Conservation (phyloP, 2,888 invertebrate species). For the Spodoptera littoralis region DNA sequence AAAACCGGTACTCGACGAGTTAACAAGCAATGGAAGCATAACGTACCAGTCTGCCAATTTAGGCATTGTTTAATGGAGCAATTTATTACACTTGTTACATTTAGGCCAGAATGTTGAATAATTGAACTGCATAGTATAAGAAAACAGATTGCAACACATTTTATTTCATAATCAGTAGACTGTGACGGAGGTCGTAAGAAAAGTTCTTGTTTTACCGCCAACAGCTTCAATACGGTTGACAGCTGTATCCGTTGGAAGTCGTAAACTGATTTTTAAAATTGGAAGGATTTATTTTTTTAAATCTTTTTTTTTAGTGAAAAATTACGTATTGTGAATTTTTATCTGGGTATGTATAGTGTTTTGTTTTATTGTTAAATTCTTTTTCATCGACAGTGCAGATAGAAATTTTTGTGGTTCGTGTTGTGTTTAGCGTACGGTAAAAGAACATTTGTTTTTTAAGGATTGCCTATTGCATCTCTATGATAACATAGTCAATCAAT, state of each 20-base stretch:
- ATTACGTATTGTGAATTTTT: not conserved
- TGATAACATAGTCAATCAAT: no score
- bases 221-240: constrained; percentile 25
- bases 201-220: constrained; percentile 32
- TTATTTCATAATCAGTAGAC: constrained; percentile 53
- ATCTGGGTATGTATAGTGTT: constrained; percentile 12
- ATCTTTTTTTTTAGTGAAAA: not conserved
- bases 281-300: not conserved
- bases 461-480: no score
- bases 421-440: not conserved
- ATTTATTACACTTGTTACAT: constrained; percentile 38
- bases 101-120: constrained; percentile 36
- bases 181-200: constrained; percentile 50
- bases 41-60: not conserved
- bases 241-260: constrained; percentile 35
- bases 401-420: not conserved
- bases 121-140: constrained; percentile 28
- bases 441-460: no score
- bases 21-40: constrained; percentile 11
- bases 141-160: constrained; percentile 49
- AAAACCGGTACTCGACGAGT: no score
- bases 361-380: not conserved
- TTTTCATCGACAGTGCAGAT: no score
- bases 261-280: constrained; percentile 30
- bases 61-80: constrained; percentile 3